These are phyloP conservation scores for Aporophyla nigra DNA, from an alignment of 2,888 invertebrate species.

Conservation along the genomic window DNA sequence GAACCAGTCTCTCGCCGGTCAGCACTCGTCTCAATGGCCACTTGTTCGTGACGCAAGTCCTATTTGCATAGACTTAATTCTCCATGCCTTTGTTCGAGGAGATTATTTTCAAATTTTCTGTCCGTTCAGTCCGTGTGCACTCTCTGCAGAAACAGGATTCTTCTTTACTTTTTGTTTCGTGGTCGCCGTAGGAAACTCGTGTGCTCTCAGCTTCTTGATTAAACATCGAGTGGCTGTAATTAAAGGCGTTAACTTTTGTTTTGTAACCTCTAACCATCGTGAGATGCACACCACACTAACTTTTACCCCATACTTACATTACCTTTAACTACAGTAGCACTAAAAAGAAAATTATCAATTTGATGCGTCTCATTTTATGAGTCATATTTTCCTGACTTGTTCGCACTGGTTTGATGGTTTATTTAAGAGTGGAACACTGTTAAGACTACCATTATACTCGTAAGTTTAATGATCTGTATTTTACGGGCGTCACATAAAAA, in stretches of 20 bases:
- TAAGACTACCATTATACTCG: constrained; percentile 19
- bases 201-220: constrained; percentile 69
- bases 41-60: constrained; percentile 66
- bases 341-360: constrained; percentile 47
- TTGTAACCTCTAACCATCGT: not conserved
- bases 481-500: constrained; percentile 32
- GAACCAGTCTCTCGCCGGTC: constrained; percentile 66
- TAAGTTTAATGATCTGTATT: constrained; percentile 33
- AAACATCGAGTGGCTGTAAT: constrained; percentile 71
- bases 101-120: constrained; percentile 58
- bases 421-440: constrained; percentile 37
- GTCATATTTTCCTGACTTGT: constrained; percentile 36
- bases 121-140: constrained; percentile 22
- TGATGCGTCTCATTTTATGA: constrained; percentile 41
- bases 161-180: constrained; percentile 48
- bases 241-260: constrained; percentile 67
- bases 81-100: constrained; percentile 45
- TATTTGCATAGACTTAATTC: constrained; percentile 69
- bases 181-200: constrained; percentile 57
- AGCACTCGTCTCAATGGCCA: constrained; percentile 62
- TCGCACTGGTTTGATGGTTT: constrained; percentile 42
- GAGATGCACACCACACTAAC: constrained; percentile 20
- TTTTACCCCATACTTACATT: constrained; percentile 15
- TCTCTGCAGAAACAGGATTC: constrained; percentile 45
- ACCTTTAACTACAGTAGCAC: not conserved